Evolutionary conservation across 30 jellyfish, hydroid and myxozoan species (phyloP), one percentile per base, ranked within the genome.

Genomic region (Catostylus mosaicus): DNA sequence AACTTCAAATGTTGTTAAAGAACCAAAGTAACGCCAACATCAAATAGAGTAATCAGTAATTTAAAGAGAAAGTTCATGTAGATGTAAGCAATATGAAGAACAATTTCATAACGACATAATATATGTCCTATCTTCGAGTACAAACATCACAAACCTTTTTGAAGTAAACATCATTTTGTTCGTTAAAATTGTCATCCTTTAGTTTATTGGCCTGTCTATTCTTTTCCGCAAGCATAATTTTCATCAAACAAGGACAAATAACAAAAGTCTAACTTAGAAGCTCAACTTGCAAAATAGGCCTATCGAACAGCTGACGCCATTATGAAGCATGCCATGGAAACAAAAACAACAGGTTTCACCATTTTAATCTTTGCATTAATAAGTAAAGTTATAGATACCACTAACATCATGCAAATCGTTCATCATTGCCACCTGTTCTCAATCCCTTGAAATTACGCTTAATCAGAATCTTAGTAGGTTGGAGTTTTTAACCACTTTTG

Each of bases 301-400:
- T 76, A 23, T 12, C 84, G 36, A 26, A 34, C 26, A 31, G 32
- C 68, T 31, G 68, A 36, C 73, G 70, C 79, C 79, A 67, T 67
- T 32, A 11, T 67, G 61, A 22, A 67, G 7, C 83, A 32, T n/a
- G 83, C 67, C 50, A 71, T 73, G 85, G 85, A 32, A 73, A 73
- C 85, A 12, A 48, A 23, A 48, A 50, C 85, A 73, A 73, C 85
- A 73, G 85, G 85, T 73, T 68, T 24, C 56, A 16, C 56, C 56
- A 59, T 59, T 59, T 26, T 59, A 27, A 23, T 26, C 19, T 4
- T 20, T 20, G 56, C 23, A 51, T 51, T 30, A 29, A 73, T 73
- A 19, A 73, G n/a, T 51, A 56, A 73, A 24, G 12, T 31, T 16
- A 37, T 52, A 31, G 16, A 50, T 1, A 47, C 85, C 85, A 27